Evolutionary conservation across 2,797 vertebrate genomes (phyloP), one percentile per base, ranked within the genome.

Genomic region (Apogon talboti): DNA sequence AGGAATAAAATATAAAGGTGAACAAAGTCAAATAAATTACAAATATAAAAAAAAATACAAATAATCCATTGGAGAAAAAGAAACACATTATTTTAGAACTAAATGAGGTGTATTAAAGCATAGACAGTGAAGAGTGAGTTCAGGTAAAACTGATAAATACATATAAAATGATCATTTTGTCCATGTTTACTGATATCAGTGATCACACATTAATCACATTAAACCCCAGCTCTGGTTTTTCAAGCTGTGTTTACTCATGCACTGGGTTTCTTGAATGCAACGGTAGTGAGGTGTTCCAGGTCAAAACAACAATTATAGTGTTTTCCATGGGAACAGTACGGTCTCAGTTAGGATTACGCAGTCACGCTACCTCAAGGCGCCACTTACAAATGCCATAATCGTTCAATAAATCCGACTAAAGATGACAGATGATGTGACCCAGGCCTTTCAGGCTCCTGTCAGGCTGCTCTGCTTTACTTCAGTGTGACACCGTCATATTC

Each of bases 281-380:
- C 59, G 19, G 21, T 35, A 43, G 43, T 60, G 13, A 67, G 10
- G 44, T 64, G 16, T 51, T 78, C 16, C 16, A 33, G 48, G 45
- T 82, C 77, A 91, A 86, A 87, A 87, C 83, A 90, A 60, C 80
- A 83, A 85, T 90, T 88, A 88, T 9, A 46, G 28, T 46, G 44
- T 87, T 76, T 79, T 79, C 76, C n/a, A 4, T 86, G 80, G 68
- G 76, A 91, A 83, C 56, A 66, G 57, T 57, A 56, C 75, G 71
- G 71, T 78, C 75, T 88, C 76, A 78, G 47, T 40, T 45, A 57
- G 82, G 87, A 88, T 90, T 83, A 89, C 57, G 55, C 18, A 81
- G 86, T 88, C 81, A 84, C 48, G 71, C 82, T 66, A 79, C 13
- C 64, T 83, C 59, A 71, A 59, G 85, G 87, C 79, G 83, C 88